Conservation (phyloP, 2,113 vertebrate species). For the Gambusia affinis region DNA sequence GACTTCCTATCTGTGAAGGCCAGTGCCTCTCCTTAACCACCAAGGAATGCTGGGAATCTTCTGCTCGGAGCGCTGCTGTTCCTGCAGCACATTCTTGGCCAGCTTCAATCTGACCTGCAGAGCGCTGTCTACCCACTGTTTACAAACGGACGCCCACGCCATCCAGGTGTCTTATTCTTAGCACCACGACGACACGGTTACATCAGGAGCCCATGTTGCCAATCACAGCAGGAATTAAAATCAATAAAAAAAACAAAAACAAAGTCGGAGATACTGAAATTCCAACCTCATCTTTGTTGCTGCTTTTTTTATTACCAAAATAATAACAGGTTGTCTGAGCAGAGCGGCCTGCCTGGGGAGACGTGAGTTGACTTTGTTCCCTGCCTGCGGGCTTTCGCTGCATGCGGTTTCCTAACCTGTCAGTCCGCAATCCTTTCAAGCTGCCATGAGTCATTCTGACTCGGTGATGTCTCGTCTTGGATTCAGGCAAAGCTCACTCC, state of each 20-base stretch:
- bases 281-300: neutral
- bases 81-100: conserved; percentile 60
- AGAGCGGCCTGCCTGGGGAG: conserved; percentile 51
- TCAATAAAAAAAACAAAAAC: conserved; percentile 14
- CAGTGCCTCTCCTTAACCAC: conserved; percentile 59
- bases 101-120: conserved; percentile 48
- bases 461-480: conserved; percentile 57
- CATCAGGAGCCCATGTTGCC: conserved; percentile 20
- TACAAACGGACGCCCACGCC: conserved; percentile 53
- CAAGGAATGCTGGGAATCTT: conserved; percentile 72
- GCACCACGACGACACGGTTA: neutral
- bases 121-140: conserved; percentile 48
- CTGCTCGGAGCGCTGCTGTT: conserved; percentile 43
- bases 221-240: conserved; percentile 13
- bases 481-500: conserved; percentile 40
- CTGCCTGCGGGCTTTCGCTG: conserved; percentile 53
- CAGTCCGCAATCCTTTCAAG: conserved; percentile 71
- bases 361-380: conserved; percentile 65
- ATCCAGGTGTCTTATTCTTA: conserved; percentile 54
- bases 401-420: conserved; percentile 71
- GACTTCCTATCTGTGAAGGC: conserved; percentile 73
- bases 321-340: conserved; percentile 40
- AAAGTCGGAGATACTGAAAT: neutral
- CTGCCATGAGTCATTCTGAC: conserved; percentile 61
- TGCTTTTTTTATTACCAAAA: conserved; percentile 12